Base-by-base conservation (phyloP, 2,113 vertebrate species). In the Psophia crepitans region DNA sequence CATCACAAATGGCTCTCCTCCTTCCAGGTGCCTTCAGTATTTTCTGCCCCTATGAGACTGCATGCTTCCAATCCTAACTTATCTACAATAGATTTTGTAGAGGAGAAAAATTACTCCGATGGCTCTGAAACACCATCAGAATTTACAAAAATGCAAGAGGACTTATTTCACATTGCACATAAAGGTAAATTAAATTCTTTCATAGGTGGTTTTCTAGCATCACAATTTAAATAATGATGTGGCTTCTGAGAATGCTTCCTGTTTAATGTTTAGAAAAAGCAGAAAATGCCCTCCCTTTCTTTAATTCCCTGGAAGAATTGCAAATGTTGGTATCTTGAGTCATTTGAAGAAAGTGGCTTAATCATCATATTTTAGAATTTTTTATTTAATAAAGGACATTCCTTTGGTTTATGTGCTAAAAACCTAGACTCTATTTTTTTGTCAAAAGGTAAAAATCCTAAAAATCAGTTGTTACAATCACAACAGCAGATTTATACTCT, bases 1-100 rank as follows among this genome's bases (percentile, higher is more conserved):
- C 7, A 16, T 96, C 32, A 84, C 12, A 56, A 64, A 81, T 90
- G 82, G 24, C 41, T 87, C 3, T 95, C 63, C 37, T 85, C 18
- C 60, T 89, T 95, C 33, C 77, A 98, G 98, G 98, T 98, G 86
- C 98, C 98, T 82, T 97, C 98, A 87, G 97, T 99, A 80, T 99
- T 99, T 80, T 97, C 98, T 53, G 98, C 98, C 41, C 98, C 99
- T 8, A 39, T 99, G 89, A 99, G 99, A 91, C 98, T 99, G 21
- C 99, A 99, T 43, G 99, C 99, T 79, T 99, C 99, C 75, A 99
- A 99, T 97, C 99, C 99, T 37, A 99, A 99, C 95, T 98, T 99
- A 87, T 99, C 99, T 93, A 98, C 99, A 8, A 98, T 99, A 86
- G 99, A 99, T 65, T 98, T 99, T 89, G 97, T 95, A 82, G 99